These are phyloP conservation scores for Centropristis striata DNA, from an alignment of 2,113 vertebrate genomes.

Conservation along the genomic window DNA sequence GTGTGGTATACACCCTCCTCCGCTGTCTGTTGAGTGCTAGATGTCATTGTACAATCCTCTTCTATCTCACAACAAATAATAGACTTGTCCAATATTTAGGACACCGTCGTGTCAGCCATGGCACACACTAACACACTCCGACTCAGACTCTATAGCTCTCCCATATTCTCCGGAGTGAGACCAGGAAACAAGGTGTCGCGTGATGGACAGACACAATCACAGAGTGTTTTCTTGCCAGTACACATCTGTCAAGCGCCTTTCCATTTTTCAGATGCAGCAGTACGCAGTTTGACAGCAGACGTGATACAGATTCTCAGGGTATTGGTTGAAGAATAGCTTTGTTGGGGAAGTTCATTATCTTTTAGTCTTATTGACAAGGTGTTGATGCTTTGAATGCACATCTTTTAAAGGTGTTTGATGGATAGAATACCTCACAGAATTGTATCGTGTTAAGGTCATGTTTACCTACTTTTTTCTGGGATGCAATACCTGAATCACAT, in stretches of 20 bases:
- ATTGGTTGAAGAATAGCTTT: constrained; percentile 28
- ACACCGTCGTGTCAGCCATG: constrained; percentile 21
- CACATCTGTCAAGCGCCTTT: constrained; percentile 50
- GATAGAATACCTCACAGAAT: background rate
- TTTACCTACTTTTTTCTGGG: background rate
- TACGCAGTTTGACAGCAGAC: constrained; percentile 46
- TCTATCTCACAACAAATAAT: constrained; percentile 50
- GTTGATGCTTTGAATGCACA: background rate
- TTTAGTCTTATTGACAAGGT: background rate
- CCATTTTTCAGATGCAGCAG: constrained; percentile 31
- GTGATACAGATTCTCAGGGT: constrained; percentile 23
- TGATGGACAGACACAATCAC: constrained; percentile 77
- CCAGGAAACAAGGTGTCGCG: constrained; percentile 48
- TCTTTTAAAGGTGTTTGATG: background rate
- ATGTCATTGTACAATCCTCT: constrained; percentile 44
- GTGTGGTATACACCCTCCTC: background rate
- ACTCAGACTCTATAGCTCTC: constrained; percentile 22
- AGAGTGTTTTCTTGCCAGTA: constrained; percentile 51
- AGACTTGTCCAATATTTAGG: constrained; percentile 61
- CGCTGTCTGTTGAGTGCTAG: background rate
- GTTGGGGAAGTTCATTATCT: constrained; percentile 9
- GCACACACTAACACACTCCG: constrained; percentile 49
- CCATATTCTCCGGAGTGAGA: constrained; percentile 40
- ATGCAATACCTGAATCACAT: background rate
- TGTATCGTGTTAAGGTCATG: background rate